Evolutionary conservation across 53 echinoderm and acorn worm species (phyloP).

Genomic region (Mesocentrotus franciscanus): DNA sequence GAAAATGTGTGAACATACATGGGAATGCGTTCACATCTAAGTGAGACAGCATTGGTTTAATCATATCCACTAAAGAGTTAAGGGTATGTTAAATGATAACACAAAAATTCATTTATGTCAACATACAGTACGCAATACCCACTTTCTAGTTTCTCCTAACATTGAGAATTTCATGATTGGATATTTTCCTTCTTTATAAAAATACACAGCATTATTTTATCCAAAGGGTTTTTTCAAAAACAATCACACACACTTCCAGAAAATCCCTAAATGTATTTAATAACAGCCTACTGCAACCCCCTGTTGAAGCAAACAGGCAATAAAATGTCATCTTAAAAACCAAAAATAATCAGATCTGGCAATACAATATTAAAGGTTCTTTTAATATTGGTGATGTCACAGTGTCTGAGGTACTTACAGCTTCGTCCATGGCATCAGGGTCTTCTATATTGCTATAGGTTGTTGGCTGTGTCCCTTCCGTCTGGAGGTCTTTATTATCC

Average conservation of each 20-base stretch:
- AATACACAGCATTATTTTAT: too few relatives aligned
- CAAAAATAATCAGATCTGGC: background rate
- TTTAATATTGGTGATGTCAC: background rate
- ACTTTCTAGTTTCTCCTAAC: too few relatives aligned
- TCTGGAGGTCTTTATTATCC: slow-evolving; percentile 71
- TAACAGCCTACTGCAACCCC: too few relatives aligned
- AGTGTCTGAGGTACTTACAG: slow-evolving; percentile 71
- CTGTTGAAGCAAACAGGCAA: background rate
- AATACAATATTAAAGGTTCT: background rate
- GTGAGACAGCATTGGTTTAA: background rate
- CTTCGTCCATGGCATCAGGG: slow-evolving; percentile 94
- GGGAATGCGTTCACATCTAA: background rate
- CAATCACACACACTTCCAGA: too few relatives aligned
- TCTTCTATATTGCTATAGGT: slow-evolving; percentile 83
- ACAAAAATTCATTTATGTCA: too few relatives aligned
- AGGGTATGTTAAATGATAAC: background rate
- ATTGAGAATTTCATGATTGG: too few relatives aligned
- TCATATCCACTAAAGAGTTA: background rate
- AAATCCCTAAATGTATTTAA: too few relatives aligned
- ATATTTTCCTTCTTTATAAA: too few relatives aligned
- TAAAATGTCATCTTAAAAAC: background rate
- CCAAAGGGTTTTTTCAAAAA: too few relatives aligned
- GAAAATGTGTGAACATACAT: background rate
- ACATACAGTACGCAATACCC: too few relatives aligned
- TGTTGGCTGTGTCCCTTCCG: slow-evolving; percentile 68